Evolutionary conservation across 2,113 vertebrate genomes (phyloP).

Genomic region (Vimba vimba): DNA sequence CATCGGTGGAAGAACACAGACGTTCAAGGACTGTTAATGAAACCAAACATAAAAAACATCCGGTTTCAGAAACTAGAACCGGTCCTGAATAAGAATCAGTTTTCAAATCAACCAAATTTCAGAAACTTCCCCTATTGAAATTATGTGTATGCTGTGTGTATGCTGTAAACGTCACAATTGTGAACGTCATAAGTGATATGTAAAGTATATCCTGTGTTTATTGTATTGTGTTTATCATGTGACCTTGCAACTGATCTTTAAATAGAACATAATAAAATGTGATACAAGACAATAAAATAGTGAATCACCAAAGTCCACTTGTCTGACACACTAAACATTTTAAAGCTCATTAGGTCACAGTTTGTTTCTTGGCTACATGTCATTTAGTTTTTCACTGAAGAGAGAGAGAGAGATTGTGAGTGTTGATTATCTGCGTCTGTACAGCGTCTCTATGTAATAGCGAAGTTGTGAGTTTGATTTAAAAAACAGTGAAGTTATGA

Average conservation of each 20-base stretch:
- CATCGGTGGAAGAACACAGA: not conserved
- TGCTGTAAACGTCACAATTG: not conserved
- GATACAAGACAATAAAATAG: not conserved
- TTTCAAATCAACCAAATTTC: not conserved
- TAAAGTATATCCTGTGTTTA: not conserved
- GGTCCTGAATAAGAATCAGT: too few species aligned
- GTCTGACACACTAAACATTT: not conserved
- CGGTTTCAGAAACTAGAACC: not conserved
- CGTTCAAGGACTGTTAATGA: not conserved
- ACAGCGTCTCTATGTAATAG: too few species aligned
- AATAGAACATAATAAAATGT: not conserved
- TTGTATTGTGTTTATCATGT: not conserved
- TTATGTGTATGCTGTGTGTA: not conserved
- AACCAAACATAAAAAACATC: not conserved
- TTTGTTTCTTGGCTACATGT: constrained; percentile 13
- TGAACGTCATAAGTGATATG: not conserved
- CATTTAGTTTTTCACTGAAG: not conserved
- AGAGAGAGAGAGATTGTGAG: too few species aligned
- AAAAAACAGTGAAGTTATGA: too few species aligned
- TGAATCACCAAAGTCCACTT: not conserved
- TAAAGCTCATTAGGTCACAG: not conserved
- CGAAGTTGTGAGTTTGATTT: too few species aligned
- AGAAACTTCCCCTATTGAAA: not conserved
- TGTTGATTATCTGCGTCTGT: too few species aligned
- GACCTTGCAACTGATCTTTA: not conserved